These are phyloP conservation scores for Peromyscus attwateri DNA, from an alignment of 2,797 vertebrate species.

Conservation along the genomic window DNA sequence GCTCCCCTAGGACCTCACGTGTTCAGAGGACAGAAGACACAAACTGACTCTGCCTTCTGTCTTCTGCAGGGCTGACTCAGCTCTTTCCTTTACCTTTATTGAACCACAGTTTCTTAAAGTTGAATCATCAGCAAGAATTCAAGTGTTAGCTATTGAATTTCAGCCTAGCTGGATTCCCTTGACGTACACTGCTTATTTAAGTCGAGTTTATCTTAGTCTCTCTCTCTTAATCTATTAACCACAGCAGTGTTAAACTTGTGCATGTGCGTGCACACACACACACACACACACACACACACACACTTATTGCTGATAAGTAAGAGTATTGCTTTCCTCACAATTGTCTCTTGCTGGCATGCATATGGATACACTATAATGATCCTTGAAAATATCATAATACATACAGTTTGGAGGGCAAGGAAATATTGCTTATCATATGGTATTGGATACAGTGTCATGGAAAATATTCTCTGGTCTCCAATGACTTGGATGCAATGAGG, in stretches of 20 bases:
- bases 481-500: constrained; percentile 44
- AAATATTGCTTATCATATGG: not conserved
- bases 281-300: not conserved
- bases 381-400: constrained; percentile 5
- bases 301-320: not conserved
- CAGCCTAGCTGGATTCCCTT: constrained; percentile 59
- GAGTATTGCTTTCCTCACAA: not conserved
- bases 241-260: constrained; percentile 15
- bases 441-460: constrained; percentile 15
- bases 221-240: constrained; percentile 51
- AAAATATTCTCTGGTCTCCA: constrained; percentile 67
- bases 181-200: constrained; percentile 47
- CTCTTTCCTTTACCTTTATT: constrained; percentile 55
- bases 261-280: not conserved
- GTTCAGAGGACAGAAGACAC: constrained; percentile 18
- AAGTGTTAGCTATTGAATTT: constrained; percentile 66
- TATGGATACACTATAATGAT: not conserved
- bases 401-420: not conserved
- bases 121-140: constrained; percentile 72
- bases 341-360: not conserved
- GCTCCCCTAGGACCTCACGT: not conserved
- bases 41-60: not conserved
- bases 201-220: constrained; percentile 53
- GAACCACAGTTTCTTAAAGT: constrained; percentile 66
- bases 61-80: not conserved